Evolutionary conservation across 2,888 invertebrate genomes (phyloP), one percentile per base, ranked within the genome.

Genomic region (Parasteatoda lunata): DNA sequence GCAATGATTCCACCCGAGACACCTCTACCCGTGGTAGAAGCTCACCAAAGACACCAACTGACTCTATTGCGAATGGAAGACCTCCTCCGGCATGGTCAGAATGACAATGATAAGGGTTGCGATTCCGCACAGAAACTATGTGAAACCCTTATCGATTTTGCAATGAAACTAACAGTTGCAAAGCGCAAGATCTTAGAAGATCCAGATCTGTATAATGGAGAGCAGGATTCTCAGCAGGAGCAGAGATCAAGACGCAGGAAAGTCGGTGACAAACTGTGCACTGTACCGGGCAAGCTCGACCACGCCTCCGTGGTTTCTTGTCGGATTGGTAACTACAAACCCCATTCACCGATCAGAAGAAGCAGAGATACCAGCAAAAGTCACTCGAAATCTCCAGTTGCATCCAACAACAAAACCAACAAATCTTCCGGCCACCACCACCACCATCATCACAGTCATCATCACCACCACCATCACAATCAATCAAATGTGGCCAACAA

Each of bases 281-380:
- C 95, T 92, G 94, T 97, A 90, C 96, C 97, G 0, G 97, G 97
- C 1, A 97, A 97, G 92, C 92, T 97, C 89, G 97, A 97, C 92
- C 97, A 97, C 92, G 97, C 97, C 15, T 95, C 96, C 4, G 95
- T 96, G n/a, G 95, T 96, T 77, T 96, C 96, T 2, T 96, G 95
- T 91, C 95, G 95, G 89, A 95, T 96, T 64, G 95, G 95, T 3
- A 87, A 82, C 49, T 89, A 84, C 75, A 77, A 71, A 51, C 80
- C 87, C 2, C 79, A 75, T 52, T 84, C 83, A 5, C 84, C 88
- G 3, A 49, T 88, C 8, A 68, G 83, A 52, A 65, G 83, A 4
- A 65, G 49, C 15, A 82, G 83, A 52, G 83, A 83, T 70, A 54
- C 78, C 6, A 79, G 79, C 69, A 88, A 88, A 49, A 73, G 65